These are phyloP conservation scores for Columba janthina DNA, from an alignment of 2,113 vertebrate genomes.

Conservation along the genomic window DNA sequence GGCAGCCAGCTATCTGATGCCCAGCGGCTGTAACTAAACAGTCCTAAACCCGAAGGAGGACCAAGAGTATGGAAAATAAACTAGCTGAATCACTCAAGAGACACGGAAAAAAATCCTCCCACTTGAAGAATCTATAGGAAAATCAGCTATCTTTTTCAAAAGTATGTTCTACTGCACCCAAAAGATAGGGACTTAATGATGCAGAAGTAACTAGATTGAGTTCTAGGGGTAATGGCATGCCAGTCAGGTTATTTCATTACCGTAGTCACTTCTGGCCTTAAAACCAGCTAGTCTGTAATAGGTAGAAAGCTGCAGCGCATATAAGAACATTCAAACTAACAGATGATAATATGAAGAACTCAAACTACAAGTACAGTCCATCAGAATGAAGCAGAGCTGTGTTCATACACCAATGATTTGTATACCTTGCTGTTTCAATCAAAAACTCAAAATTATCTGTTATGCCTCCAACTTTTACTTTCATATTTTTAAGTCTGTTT, in stretches of 20 bases:
- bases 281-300: background rate
- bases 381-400: slow-evolving; percentile 25
- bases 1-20: slow-evolving; percentile 1
- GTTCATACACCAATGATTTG: background rate
- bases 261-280: background rate
- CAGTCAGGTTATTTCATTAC: background rate
- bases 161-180: background rate
- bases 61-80: background rate
- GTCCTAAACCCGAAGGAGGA: background rate
- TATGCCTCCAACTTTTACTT: slow-evolving; percentile 72
- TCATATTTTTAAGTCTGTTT: slow-evolving; percentile 57
- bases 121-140: background rate
- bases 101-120: background rate
- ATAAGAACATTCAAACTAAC: background rate
- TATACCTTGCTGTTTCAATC: slow-evolving; percentile 59
- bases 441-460: slow-evolving; percentile 69
- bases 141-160: background rate
- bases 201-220: background rate
- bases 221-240: background rate
- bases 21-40: slow-evolving; percentile 14
- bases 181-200: background rate
- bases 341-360: background rate
- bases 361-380: slow-evolving; percentile 7
- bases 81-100: background rate
- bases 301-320: slow-evolving; percentile 7